These are phyloP conservation scores for Pyrochroa serraticornis DNA, from an alignment of 2,888 invertebrate genomes.

Conservation along the genomic window DNA sequence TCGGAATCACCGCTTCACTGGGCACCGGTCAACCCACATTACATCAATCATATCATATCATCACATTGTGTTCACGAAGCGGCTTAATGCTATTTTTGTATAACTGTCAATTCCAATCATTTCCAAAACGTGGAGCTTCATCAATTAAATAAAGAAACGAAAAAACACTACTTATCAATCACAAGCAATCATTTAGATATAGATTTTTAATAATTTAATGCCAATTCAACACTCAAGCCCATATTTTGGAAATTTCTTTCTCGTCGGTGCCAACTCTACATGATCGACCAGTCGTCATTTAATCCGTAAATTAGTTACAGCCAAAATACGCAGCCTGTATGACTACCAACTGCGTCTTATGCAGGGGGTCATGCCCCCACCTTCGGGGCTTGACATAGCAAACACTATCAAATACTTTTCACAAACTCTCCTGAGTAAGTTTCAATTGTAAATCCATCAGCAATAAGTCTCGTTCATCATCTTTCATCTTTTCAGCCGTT, in stretches of 20 bases:
- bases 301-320: constrained; percentile 75
- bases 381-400: constrained; percentile 94
- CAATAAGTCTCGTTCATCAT: too few relatives aligned
- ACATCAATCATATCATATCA: not conserved
- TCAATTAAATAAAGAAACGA: too few relatives aligned
- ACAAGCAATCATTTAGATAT: constrained; percentile 6
- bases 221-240: constrained; percentile 9
- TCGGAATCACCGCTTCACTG: not conserved
- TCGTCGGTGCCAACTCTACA: constrained; percentile 15
- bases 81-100: too few relatives aligned
- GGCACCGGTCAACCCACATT: not conserved
- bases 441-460: constrained; percentile 7
- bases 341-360: constrained; percentile 93
- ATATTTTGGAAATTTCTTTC: constrained; percentile 17
- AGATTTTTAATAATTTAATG: not conserved
- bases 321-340: constrained; percentile 95
- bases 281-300: constrained; percentile 2
- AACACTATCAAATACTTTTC: constrained; percentile 98
- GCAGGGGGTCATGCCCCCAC: constrained; percentile 89
- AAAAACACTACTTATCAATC: constrained; percentile 13
- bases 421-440: constrained; percentile 92
- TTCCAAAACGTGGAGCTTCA: constrained; percentile 14
- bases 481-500: constrained; percentile 76
- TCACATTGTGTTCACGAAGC: not conserved
- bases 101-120: not conserved